Evolutionary conservation across 2,888 invertebrate genomes (phyloP), one percentile per base, ranked within the genome.

Genomic region (Chymomyza caudatula): DNA sequence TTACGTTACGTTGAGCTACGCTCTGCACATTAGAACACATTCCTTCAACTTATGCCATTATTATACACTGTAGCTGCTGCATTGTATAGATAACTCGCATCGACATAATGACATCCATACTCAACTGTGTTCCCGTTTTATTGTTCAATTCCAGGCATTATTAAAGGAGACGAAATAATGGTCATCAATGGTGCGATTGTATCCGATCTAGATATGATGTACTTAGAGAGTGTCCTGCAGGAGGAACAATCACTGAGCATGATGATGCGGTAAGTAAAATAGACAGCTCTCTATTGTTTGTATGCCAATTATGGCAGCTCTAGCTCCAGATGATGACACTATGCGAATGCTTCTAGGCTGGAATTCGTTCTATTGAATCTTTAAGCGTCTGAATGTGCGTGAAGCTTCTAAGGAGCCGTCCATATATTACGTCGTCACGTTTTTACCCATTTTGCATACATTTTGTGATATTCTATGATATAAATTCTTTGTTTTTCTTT

Each of bases 171-270:
- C 92, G 98, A 98, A 93, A 98, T 98, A 91, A 97, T 98, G 95
- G 97, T 98, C 91, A 98, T 98, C 92, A 98, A 98, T 92, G 97
- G 98, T 77, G 97, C 98, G 86, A 97, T 98, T 91, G 98, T 98
- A 81, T 97, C 97, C 88, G 98, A 98, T 92, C 93, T 98, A 92
- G 98, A 98, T 93, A 98, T 98, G 98, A 98, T 98, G 96, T 98
- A 97, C 92, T 93, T 98, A 90, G 98, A 98, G 91, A 97, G 96
- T 89, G 96, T 98, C 74, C 93, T 98, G 81, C 98, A 98, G 91
- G 98, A 98, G 91, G 97, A 97, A 89, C 93, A 96, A 74, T 95
- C 96, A 55, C 93, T 98, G 71, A 97, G 97, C 92, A 96, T 98
- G 95, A 98, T 98, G 95, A 97, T 98, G 95, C 94, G 98, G 93